Percentiles rank a stretch among this genome's conserved stretches.
phyloP scores from a whole-genome alignment of 2,113 vertebrate genomes.

The Cyanocitta stelleri region DNA sequence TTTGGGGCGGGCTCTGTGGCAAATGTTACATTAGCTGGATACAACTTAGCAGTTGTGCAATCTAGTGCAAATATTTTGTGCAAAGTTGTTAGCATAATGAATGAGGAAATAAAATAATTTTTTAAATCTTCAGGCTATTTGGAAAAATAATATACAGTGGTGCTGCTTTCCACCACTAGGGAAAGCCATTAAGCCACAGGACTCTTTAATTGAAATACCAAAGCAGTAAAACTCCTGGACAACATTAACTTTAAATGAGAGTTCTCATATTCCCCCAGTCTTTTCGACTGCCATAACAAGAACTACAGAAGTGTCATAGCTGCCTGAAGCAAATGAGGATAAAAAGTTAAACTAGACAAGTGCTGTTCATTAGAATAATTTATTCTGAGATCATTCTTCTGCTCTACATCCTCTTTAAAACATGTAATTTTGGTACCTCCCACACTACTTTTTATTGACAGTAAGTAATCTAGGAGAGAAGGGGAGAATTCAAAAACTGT shows the following conservation, averaged over 20 bases:
- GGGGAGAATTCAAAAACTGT: background rate
- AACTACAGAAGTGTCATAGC: background rate
- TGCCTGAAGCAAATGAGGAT: background rate
- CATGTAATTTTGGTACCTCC: constrained; percentile 14
- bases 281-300: background rate
- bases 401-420: constrained; percentile 1
- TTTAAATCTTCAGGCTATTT: background rate
- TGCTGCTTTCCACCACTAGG: background rate
- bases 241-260: background rate
- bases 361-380: constrained; percentile 27
- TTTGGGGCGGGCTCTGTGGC: background rate
- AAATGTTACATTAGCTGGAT: background rate
- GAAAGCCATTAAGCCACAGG: background rate
- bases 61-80: background rate
- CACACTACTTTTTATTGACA: constrained; percentile 5
- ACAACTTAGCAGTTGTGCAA: background rate
- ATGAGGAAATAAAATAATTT: background rate
- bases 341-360: constrained; percentile 25
- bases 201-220: background rate
- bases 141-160: background rate
- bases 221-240: background rate
- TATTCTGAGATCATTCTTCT: constrained; percentile 46
- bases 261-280: background rate
- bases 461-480: background rate
- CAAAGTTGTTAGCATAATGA: background rate